Conservation (phyloP, 2,888 invertebrate species). For the Zhuqinia jingwanae region DNA sequence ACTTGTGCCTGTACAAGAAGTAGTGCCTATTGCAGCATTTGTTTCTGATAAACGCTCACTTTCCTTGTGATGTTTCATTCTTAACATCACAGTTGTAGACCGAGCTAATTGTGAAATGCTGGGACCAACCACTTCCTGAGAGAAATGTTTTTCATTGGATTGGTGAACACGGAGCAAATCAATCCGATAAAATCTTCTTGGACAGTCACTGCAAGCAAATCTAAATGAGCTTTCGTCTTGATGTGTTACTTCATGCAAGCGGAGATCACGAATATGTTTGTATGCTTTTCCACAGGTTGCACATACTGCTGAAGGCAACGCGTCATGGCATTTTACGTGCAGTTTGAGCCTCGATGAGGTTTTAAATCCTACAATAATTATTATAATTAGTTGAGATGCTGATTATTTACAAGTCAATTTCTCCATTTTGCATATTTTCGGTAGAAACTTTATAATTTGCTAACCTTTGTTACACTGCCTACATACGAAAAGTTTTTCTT, state of each 20-base stretch:
- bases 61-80: not conserved
- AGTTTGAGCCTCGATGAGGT: conserved; percentile 65
- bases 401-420: too few species aligned
- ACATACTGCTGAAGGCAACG: conserved; percentile 66
- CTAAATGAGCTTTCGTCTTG: conserved; percentile 72
- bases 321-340: conserved; percentile 70
- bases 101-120: conserved; percentile 46
- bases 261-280: conserved; percentile 71
- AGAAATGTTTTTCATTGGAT: conserved; percentile 71
- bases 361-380: conserved; percentile 58
- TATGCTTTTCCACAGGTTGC: conserved; percentile 70
- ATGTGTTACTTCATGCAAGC: conserved; percentile 71
- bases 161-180: conserved; percentile 73
- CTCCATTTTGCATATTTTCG: too few species aligned
- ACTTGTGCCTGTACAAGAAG: not conserved
- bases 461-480: conserved; percentile 66
- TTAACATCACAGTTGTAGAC: too few species aligned
- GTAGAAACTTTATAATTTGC: too few species aligned
- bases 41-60: not conserved
- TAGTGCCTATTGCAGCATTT: not conserved
- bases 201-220: conserved; percentile 73
- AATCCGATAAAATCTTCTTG: conserved; percentile 71
- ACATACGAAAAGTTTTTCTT: conserved; percentile 71
- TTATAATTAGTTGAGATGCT: too few species aligned
- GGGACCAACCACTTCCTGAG: conserved; percentile 67